Conservation (phyloP, 2,888 invertebrate genomes). For the Chalcis sispes region DNA sequence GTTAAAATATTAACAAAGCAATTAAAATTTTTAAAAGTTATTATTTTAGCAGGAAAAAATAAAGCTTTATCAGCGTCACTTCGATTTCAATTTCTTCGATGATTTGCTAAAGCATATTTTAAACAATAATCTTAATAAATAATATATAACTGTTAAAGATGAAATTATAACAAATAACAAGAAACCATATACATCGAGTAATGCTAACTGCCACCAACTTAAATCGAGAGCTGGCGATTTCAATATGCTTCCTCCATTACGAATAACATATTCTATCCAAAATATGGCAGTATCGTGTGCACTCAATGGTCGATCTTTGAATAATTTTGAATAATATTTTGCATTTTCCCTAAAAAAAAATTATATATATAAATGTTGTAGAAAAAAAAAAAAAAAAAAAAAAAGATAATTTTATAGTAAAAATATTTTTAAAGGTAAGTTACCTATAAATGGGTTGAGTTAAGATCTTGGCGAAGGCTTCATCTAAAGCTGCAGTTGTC, state of each 20-base stretch:
- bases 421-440: not conserved
- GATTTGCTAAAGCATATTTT: too few relatives aligned
- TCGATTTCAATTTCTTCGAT: too few relatives aligned
- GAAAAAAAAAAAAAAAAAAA: too few relatives aligned
- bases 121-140: slow-evolving; percentile 37
- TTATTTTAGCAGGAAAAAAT: too few relatives aligned
- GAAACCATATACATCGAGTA: slow-evolving; percentile 67
- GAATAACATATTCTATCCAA: slow-evolving; percentile 63
- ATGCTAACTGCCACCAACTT: slow-evolving; percentile 65
- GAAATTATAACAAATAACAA: slow-evolving; percentile 32
- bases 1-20: too few relatives aligned
- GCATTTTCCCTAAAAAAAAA: slow-evolving; percentile 58
- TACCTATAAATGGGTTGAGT: slow-evolving; percentile 51
- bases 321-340: slow-evolving; percentile 57
- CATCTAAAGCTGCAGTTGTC: slow-evolving; percentile 60
- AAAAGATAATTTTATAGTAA: not conserved
- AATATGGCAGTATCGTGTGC: slow-evolving; percentile 64
- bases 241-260: slow-evolving; percentile 58
- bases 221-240: slow-evolving; percentile 66
- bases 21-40: too few relatives aligned
- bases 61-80: too few relatives aligned
- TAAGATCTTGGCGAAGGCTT: slow-evolving; percentile 57
- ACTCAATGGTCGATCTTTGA: slow-evolving; percentile 67
- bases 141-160: slow-evolving; percentile 4
- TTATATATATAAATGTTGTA: not conserved